Evolutionary conservation across 2,113 vertebrate species (phyloP), one percentile per base, ranked within the genome.

Genomic region (Onychostoma macrolepis): DNA sequence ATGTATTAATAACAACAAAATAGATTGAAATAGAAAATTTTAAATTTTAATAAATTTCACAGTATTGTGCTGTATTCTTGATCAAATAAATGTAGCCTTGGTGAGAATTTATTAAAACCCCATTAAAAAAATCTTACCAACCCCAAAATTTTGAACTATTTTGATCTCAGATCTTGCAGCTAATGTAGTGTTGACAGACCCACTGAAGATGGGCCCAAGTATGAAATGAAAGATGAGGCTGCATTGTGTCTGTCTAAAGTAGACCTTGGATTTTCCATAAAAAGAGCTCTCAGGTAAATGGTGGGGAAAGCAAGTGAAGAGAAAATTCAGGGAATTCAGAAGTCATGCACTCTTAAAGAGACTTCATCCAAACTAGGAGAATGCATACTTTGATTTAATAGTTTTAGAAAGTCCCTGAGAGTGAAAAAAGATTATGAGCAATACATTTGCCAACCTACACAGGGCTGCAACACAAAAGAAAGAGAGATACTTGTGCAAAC

Each of bases 161-260:
- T 1, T 58, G 53, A 9, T 58, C 53, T 24, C 21, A 24, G 21
- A 24, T 2, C 21, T 74, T 41, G n/a, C 9, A 74, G 38, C 33
- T 41, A 74, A 24, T 74, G 71, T 41, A 74, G 17, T 38, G 19
- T 36, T 74, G 36, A 38, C 36, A 41, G 9, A 71, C 30, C 67
- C 67, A 3, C 21, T 72, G 69, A 72, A 36, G 30, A 72, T 72
- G 69, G 53, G 56, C 5, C 7, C 7, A 6, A 43, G 38, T 74
- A 74, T 43, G 36, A 74, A 74, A 72, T 72, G 19, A 72, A 72
- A 72, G 69, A 74, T 41, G 38, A 74, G 38, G 21, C 41, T 75
- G 38, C 24, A n/a, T 7, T 75, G 24, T 1, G 36, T 75, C 21
- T 43, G 9, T 10, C 72, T 26, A 43, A 75, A 24, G 38, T 75